Base-by-base conservation (phyloP, 2,797 vertebrate species). In the Anisognathus igniventris region DNA sequence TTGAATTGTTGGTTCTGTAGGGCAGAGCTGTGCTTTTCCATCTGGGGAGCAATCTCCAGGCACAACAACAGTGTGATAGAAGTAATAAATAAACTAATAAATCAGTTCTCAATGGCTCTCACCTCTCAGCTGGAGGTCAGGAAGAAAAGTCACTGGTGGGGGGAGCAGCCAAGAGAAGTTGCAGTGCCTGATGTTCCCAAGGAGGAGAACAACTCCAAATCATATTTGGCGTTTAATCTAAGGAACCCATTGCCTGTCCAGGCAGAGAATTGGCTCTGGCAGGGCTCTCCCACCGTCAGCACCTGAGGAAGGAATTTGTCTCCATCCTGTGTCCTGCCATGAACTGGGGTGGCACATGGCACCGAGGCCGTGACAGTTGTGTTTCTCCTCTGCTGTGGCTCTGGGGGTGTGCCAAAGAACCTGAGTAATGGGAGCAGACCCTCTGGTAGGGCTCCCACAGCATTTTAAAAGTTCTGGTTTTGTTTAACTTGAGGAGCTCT, bases 361-460 rank as follows among this genome's bases (percentile, higher is more conserved):
- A 37, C 42, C 37, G 5, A 24, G 37, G 51, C 80, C 62, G 0
- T 12, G 75, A 3, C 64, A 76, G 0, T 2, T 14, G 51, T 28
- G 75, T 8, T 39, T 2, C 27, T 50, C 5, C 30, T 31, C 19
- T 61, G 12, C 33, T 21, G 40, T 8, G 75, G 74, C 53, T 6
- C n/a, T 0, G 10, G 12, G 45, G 10, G 3, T 1, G 2, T 68
- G 81, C 51, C 58, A 15, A 5, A 47, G 47, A 48, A 10, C 53
- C 24, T 20, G 6, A 31, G 7, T 4, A 1, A 48, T 4, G 8
- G 47, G 9, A 66, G 2, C 12, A 28, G 5, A n/a, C 9, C 0
- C 28, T 17, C 58, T 10, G 11, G 19, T 2, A 5, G 70, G 35
- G 48, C 7, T 74, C 62, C 20, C 42, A 27, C 12, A 5, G 1